Base-by-base conservation (phyloP, 2,113 vertebrate genomes). In the Sprattus sprattus region DNA sequence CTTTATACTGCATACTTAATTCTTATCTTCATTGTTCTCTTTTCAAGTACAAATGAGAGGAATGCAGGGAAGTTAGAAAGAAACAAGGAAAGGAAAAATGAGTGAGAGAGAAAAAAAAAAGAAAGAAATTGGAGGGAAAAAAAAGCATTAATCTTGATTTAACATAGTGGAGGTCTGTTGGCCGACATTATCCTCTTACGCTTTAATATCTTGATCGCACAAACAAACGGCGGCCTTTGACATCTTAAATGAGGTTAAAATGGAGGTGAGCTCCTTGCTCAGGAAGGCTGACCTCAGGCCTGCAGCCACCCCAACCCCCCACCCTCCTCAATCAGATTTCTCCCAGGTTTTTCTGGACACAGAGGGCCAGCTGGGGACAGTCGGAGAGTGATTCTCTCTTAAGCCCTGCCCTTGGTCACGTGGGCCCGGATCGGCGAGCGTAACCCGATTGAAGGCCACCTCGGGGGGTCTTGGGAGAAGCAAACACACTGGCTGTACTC, bases 361-460 rank as follows among this genome's bases (percentile, higher is more conserved):
- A 67, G 71, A 39, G 15, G 28, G 71, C 71, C 28, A 15, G 71
- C 11, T 78, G 71, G 71, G 32, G 28, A 78, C 54, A 20, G 71
- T 39, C 28, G 71, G 9, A 78, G 71, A 28, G 28, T 11, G 25
- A 78, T 78, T 78, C 71, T 39, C 71, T 78, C 71, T 39, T 78
- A 78, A 78, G 71, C 71, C 13, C 71, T 78, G 11, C 15, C 32
- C 28, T 0, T 0, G 67, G 71, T 78, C 71, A 78, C 71, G 71
- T 78, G 71, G 71, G 10, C 32, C 10, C 28, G 2, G 71, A 78
- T 78, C 71, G 32, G 32, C 15, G 28, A 78, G 71, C 71, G 71
- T 78, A 78, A 78, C 71, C 71, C 71, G 71, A 78, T 78, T 78
- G 71, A 11, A 39, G 71, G 71, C 71, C 71, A 39, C 71, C 71